Conservation (phyloP, 2,797 vertebrate genomes). For the Nannoperca australis region DNA sequence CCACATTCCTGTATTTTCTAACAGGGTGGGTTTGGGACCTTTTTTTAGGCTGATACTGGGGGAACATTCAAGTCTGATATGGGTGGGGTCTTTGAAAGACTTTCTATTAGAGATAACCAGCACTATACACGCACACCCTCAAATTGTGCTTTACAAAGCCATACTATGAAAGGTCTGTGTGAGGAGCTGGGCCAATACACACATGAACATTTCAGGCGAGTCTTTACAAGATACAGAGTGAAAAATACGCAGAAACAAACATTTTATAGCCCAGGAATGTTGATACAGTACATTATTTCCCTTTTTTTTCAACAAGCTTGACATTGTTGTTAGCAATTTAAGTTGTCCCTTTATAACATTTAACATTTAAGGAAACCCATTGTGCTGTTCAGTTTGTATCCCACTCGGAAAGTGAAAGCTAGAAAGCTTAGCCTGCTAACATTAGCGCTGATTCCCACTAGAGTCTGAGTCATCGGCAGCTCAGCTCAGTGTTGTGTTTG, state of each 20-base stretch:
- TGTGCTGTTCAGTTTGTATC: too few species aligned
- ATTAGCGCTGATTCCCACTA: too few species aligned
- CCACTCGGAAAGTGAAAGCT: too few species aligned
- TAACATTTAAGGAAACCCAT: too few species aligned
- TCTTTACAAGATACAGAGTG: not conserved
- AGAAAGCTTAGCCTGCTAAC: too few species aligned
- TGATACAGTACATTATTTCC: too few species aligned
- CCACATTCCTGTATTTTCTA: slow-evolving; percentile 15
- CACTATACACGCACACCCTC: not conserved
- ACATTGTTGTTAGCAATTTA: not conserved
- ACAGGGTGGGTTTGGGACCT: not conserved
- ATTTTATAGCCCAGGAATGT: too few species aligned
- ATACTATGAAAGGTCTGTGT: not conserved
- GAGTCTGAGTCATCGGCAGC: too few species aligned
- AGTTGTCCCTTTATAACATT: not conserved
- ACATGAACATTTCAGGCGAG: not conserved
- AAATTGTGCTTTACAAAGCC: not conserved
- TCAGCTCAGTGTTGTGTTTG: too few species aligned
- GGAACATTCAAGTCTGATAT: slow-evolving; percentile 6
- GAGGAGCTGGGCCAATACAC: not conserved
- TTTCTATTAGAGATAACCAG: slow-evolving; percentile 2
- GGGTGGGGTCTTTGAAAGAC: slow-evolving; percentile 9
- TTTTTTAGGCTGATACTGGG: not conserved
- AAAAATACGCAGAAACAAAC: not conserved
- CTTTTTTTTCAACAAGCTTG: not conserved